These are phyloP conservation scores for Odocoileus virginianus DNA, from an alignment of 2,113 vertebrate genomes.

Conservation along the genomic window DNA sequence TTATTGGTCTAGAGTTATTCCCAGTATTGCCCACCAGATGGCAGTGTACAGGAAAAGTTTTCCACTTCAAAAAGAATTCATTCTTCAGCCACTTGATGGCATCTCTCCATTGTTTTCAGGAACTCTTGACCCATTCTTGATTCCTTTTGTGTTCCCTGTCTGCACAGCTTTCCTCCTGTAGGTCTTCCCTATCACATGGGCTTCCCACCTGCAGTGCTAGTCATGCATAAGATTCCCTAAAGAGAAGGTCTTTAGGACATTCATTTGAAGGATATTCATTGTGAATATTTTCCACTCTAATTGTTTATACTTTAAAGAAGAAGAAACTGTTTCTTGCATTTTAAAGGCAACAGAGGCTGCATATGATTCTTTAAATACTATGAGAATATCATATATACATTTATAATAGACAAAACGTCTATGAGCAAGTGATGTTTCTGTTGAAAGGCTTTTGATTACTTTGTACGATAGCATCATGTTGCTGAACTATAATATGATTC, in stretches of 20 bases:
- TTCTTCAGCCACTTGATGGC: conserved; percentile 75
- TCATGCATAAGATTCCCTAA: background rate
- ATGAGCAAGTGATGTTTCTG: background rate
- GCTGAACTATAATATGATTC: background rate
- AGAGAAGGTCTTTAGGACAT: background rate
- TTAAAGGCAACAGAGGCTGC: background rate
- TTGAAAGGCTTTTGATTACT: background rate
- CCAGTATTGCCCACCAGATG: conserved; percentile 64
- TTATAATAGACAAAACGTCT: background rate
- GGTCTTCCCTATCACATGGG: background rate
- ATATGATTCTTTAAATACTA: background rate
- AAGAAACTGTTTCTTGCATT: background rate
- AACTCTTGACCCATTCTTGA: background rate
- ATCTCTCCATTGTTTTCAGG: conserved; percentile 55
- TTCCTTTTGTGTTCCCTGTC: conserved; percentile 20
- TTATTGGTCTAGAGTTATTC: background rate
- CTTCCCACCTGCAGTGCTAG: background rate
- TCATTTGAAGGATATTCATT: background rate
- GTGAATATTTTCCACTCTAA: background rate
- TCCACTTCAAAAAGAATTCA: background rate
- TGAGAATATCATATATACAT: background rate
- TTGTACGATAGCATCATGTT: background rate
- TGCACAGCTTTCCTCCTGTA: background rate
- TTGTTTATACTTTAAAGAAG: background rate
- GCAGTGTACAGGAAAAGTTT: conserved; percentile 22